These are phyloP conservation scores for Anagrus nilaparvatae DNA, from an alignment of 1,140 invertebrate genomes.

Conservation along the genomic window DNA sequence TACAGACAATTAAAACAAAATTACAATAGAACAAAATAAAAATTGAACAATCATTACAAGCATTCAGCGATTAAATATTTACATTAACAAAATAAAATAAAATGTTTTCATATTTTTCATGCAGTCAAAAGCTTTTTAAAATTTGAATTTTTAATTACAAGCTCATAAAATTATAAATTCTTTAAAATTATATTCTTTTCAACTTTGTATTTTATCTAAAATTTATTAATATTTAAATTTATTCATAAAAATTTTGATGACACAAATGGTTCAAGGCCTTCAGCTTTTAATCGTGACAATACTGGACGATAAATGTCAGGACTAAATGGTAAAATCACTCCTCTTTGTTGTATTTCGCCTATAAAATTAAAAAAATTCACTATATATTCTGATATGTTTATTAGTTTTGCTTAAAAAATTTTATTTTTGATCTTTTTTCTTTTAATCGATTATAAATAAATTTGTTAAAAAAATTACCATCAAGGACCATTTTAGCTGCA, in stretches of 20 bases:
- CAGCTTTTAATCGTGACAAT: constrained; percentile 67
- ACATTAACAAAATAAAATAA: too few species aligned
- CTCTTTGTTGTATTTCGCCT: constrained; percentile 92
- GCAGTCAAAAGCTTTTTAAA: too few species aligned
- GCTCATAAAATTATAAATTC: not conserved
- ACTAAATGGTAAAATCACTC: constrained; percentile 82
- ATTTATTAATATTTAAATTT: constrained; percentile 8
- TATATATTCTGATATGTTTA: too few species aligned
- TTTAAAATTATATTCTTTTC: not conserved
- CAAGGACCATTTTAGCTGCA: constrained; percentile 92
- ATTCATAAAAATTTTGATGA: constrained; percentile 44
- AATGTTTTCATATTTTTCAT: too few species aligned
- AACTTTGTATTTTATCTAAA: too few species aligned
- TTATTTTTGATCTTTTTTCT: too few species aligned
- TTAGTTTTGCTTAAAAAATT: too few species aligned
- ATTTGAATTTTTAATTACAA: not conserved
- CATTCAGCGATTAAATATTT: too few species aligned
- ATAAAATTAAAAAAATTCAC: constrained; percentile 26
- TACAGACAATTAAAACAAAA: too few species aligned
- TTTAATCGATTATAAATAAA: too few species aligned
- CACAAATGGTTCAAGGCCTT: constrained; percentile 76
- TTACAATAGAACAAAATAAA: too few species aligned
- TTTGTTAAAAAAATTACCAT: constrained; percentile 55
- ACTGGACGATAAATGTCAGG: constrained; percentile 87
- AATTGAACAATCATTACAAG: too few species aligned